A percentile compares a stretch with the other conserved stretches of the same genome.
Evolutionary conservation across 2,113 vertebrate species (phyloP).

Genomic region (Neodon shergylaensis): DNA sequence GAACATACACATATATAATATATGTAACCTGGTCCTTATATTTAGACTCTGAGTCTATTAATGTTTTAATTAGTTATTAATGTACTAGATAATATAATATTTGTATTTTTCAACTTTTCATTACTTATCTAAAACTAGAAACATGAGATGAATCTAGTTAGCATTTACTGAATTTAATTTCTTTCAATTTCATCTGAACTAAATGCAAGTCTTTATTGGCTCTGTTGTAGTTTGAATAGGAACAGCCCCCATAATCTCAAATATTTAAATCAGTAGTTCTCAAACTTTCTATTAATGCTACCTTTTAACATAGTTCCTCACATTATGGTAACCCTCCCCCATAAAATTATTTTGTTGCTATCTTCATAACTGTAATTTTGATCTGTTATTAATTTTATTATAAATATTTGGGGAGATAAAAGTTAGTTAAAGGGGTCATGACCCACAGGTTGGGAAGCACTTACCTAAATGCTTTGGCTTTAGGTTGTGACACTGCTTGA

Average conservation of each 20-base stretch:
- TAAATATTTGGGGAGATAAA: neutral
- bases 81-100: neutral
- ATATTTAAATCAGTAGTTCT: neutral
- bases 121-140: neutral
- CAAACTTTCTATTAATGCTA: neutral
- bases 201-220: neutral
- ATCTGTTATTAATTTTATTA: neutral
- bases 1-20: neutral
- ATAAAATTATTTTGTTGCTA: neutral
- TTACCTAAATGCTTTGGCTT: neutral
- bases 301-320: neutral
- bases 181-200: conserved; percentile 25
- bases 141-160: neutral
- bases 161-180: conserved; percentile 12
- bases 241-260: neutral
- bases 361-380: neutral
- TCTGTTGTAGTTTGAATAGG: neutral
- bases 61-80: neutral
- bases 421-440: neutral
- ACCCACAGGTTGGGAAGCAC: neutral
- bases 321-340: neutral
- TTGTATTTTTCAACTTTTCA: neutral
- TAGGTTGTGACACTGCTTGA: neutral
- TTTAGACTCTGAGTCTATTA: neutral
- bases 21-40: neutral